A percentile compares a stretch with the other conserved stretches of the same genome.
phyloP scores from a whole-genome alignment of 2,113 vertebrate species.

The Lepus americanus region DNA sequence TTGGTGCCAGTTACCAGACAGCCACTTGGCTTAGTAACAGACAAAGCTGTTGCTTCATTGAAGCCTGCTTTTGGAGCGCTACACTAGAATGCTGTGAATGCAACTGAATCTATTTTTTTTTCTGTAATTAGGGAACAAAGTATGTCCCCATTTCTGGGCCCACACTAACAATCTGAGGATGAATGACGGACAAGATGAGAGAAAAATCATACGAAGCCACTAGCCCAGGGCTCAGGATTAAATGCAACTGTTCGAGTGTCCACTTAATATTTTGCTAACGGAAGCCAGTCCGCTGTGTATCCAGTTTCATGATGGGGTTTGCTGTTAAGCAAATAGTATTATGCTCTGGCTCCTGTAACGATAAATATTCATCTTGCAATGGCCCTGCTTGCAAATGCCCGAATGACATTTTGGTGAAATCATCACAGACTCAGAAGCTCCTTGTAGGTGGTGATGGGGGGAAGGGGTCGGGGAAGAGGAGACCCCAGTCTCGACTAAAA shows the following conservation, averaged over 20 bases:
- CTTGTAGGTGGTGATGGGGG: neutral
- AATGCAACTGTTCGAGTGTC: neutral
- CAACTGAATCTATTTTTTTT: neutral
- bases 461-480: neutral
- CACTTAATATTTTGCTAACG: neutral
- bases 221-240: constrained; percentile 16
- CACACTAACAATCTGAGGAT: neutral
- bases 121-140: neutral
- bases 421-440: neutral
- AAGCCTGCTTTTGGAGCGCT: constrained; percentile 7
- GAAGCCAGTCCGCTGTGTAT: neutral
- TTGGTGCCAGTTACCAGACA: neutral
- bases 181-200: neutral
- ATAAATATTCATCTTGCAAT: neutral
- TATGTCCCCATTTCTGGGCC: neutral
- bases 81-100: neutral
- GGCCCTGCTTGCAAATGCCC: neutral
- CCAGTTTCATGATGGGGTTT: neutral
- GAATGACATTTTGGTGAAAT: neutral
- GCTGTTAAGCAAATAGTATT: constrained; percentile 7
- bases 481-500: neutral
- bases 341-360: neutral
- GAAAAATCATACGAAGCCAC: neutral
- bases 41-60: neutral
- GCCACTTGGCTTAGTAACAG: neutral